Conservation (phyloP, 2,888 invertebrate species). For the Xylocampa areola region DNA sequence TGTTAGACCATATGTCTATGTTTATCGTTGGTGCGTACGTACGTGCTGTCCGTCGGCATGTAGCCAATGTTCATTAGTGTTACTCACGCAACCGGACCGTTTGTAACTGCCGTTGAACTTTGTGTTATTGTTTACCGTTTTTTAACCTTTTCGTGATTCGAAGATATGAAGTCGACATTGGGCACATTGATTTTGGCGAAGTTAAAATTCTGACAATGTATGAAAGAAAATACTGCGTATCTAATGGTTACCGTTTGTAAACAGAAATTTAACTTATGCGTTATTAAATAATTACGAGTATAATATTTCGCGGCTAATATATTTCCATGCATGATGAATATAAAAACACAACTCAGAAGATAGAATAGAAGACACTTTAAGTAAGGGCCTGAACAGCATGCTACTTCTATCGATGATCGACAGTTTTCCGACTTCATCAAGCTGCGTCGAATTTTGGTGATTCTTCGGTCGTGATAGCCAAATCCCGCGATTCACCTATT, state of each 20-base stretch:
- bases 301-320: background rate
- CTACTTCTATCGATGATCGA: no score
- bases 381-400: no score
- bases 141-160: conserved; percentile 62
- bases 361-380: no score
- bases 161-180: conserved; percentile 43
- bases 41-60: conserved; percentile 56
- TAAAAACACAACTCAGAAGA: no score
- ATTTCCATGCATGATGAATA: no score
- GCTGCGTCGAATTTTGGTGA: no score
- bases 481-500: no score
- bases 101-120: conserved; percentile 66
- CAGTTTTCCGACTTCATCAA: no score
- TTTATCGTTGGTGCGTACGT: conserved; percentile 28
- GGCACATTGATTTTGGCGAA: conserved; percentile 39
- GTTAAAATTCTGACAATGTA: conserved; percentile 1
- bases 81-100: conserved; percentile 59
- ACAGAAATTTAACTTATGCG: no score
- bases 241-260: conserved; percentile 25
- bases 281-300: conserved; percentile 14
- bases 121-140: conserved; percentile 68
- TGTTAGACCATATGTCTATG: conserved; percentile 13
- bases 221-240: conserved; percentile 16
- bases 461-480: no score
- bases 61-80: conserved; percentile 63